Conservation (phyloP, 2,797 vertebrate genomes). For the Gouania willdenowi region DNA sequence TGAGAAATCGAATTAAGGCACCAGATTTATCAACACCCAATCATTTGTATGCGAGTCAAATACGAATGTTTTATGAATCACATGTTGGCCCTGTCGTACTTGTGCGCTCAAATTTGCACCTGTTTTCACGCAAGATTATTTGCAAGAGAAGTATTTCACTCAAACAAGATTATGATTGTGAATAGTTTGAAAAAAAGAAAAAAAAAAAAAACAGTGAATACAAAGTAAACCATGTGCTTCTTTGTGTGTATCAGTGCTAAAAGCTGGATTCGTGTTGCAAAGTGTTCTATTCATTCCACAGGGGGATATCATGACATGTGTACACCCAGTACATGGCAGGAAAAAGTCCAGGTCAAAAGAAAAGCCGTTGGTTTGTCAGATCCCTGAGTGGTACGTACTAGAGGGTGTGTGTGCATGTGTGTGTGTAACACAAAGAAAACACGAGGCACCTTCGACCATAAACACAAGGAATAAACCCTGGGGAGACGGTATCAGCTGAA, state of each 20-base stretch:
- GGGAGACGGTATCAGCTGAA: conserved; percentile 17
- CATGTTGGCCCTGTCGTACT: no score
- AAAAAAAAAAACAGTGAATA: no score
- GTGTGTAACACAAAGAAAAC: conserved; percentile 8
- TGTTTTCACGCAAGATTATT: no score
- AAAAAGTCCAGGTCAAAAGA: conserved; percentile 54
- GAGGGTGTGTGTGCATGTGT: not conserved
- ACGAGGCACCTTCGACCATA: conserved; percentile 13
- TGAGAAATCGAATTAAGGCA: no score
- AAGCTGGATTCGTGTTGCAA: no score
- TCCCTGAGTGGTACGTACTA: conserved; percentile 22
- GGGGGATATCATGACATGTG: conserved; percentile 57
- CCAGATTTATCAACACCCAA: no score
- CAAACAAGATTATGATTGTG: no score
- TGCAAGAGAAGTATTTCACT: no score
- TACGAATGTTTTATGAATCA: no score
- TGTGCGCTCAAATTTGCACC: no score
- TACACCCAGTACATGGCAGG: conserved; percentile 45
- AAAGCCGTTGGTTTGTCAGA: conserved; percentile 62
- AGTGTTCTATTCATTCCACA: conserved; percentile 20
- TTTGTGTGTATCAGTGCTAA: conserved; percentile 12
- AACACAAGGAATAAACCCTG: conserved; percentile 24
- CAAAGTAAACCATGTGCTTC: not conserved
- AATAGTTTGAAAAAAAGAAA: no score
- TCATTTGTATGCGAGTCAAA: no score